These are phyloP conservation scores for Drosophila bifasciata DNA, from an alignment of 1,140 invertebrate species.

Conservation along the genomic window DNA sequence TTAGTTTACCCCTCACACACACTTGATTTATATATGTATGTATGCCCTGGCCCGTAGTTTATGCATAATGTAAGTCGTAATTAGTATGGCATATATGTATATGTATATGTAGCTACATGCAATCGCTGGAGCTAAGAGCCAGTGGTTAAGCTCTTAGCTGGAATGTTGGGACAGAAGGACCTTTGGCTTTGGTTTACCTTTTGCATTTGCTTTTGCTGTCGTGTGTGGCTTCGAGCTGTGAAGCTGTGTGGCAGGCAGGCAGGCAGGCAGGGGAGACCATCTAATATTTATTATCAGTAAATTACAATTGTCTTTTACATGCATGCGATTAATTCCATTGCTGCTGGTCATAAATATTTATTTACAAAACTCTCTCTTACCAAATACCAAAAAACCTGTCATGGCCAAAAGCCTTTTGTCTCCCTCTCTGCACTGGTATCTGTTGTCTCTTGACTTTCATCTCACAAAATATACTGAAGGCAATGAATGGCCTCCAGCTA, in stretches of 20 bases:
- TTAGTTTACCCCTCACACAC: constrained; percentile 58
- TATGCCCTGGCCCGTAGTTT: constrained; percentile 58
- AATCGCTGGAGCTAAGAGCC: constrained; percentile 19
- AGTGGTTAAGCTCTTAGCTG: constrained; percentile 25
- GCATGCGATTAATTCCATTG: constrained; percentile 62
- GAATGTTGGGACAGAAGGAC: constrained; percentile 8
- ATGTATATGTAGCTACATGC: constrained; percentile 5
- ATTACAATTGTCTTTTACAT: constrained; percentile 80
- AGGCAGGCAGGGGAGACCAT: too few relatives aligned
- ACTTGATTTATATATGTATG: constrained; percentile 81
- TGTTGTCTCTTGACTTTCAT: constrained; percentile 41
- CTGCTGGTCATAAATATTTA: constrained; percentile 74
- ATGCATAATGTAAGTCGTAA: constrained; percentile 75
- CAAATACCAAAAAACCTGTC: constrained; percentile 70
- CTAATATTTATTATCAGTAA: constrained; percentile 81
- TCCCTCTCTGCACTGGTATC: constrained; percentile 27
- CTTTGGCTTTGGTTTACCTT: constrained; percentile 39
- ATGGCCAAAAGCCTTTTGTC: constrained; percentile 58
- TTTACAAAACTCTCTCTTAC: constrained; percentile 62
- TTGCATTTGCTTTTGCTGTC: constrained; percentile 13
- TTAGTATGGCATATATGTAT: constrained; percentile 61
- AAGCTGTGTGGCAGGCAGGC: too few relatives aligned
- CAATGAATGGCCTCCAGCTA: constrained; percentile 41
- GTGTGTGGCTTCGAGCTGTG: constrained; percentile 13
- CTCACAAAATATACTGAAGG: constrained; percentile 20